Conservation (phyloP, 2,797 vertebrate species). For the Macroramphosus scolopax region DNA sequence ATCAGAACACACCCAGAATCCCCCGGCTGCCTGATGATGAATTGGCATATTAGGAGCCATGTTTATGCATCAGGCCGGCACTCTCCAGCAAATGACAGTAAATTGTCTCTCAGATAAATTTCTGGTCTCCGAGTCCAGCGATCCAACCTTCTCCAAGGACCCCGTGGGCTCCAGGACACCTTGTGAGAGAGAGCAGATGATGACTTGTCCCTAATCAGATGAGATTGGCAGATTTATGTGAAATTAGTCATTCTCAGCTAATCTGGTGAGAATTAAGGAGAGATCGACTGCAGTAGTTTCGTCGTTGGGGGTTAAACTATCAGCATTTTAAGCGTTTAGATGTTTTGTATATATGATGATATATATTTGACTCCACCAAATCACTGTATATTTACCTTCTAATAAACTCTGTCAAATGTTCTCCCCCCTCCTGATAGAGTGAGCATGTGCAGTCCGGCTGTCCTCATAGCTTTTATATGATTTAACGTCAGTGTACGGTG, state of each 20-base stretch:
- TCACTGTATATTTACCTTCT: conserved; percentile 26
- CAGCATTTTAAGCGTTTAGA: too few species aligned
- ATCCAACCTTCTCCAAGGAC: conserved; percentile 45
- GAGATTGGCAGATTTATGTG: conserved; percentile 2
- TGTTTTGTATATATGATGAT: too few species aligned
- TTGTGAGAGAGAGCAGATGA: conserved; percentile 39
- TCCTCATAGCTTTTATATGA: conserved; percentile 64
- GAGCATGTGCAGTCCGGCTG: conserved; percentile 45
- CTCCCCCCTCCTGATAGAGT: conserved; percentile 33
- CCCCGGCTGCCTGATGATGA: conserved; percentile 71
- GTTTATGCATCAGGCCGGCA: conserved; percentile 74
- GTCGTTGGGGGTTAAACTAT: too few species aligned
- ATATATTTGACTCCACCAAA: too few species aligned
- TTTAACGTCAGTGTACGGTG: conserved; percentile 51
- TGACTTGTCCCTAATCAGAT: too few species aligned
- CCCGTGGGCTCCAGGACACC: conserved; percentile 52
- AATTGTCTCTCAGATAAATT: conserved; percentile 73
- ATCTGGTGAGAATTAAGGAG: conserved; percentile 17
- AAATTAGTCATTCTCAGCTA: conserved; percentile 23
- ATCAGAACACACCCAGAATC: conserved; percentile 71
- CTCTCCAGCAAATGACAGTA: conserved; percentile 68
- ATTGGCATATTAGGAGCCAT: conserved; percentile 72
- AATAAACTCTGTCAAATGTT: too few species aligned
- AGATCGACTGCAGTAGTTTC: not conserved
- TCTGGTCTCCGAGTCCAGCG: conserved; percentile 57